phyloP scores from a whole-genome alignment of 1,140 invertebrate species.

The Formica selysi region DNA sequence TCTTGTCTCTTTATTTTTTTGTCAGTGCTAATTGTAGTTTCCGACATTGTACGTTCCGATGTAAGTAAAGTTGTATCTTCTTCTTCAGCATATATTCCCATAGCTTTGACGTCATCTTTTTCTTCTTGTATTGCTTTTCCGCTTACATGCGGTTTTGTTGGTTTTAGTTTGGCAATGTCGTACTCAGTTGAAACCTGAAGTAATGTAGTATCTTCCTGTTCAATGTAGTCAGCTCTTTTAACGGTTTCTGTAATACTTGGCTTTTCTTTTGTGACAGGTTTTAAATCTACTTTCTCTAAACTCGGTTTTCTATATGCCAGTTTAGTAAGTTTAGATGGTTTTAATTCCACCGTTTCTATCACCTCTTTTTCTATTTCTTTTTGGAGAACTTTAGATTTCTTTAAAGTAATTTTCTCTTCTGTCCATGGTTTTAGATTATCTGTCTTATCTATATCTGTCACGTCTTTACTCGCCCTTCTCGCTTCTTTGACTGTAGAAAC shows the following conservation, averaged over 20 bases:
- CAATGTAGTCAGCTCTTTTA: slow-evolving; percentile 60
- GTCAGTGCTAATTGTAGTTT: slow-evolving; percentile 27
- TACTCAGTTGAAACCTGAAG: slow-evolving; percentile 68
- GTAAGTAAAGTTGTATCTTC: slow-evolving; percentile 79
- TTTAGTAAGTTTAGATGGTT: slow-evolving; percentile 85
- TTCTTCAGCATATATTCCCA: slow-evolving; percentile 73
- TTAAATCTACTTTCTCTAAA: slow-evolving; percentile 83
- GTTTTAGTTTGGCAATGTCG: slow-evolving; percentile 86
- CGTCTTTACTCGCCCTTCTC: slow-evolving; percentile 59
- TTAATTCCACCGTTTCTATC: slow-evolving; percentile 83
- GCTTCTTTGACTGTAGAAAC: slow-evolving; percentile 56
- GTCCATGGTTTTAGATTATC: slow-evolving; percentile 86
- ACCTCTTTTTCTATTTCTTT: slow-evolving; percentile 84
- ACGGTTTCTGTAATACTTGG: slow-evolving; percentile 48
- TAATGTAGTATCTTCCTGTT: slow-evolving; percentile 74
- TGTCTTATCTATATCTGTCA: slow-evolving; percentile 77
- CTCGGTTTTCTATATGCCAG: slow-evolving; percentile 78
- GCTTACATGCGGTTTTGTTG: slow-evolving; percentile 80
- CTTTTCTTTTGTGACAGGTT: slow-evolving; percentile 80
- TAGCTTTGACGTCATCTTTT: slow-evolving; percentile 73
- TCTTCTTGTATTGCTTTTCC: slow-evolving; percentile 28
- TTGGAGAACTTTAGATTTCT: slow-evolving; percentile 78
- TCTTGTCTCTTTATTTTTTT: slow-evolving; percentile 34
- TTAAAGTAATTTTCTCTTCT: slow-evolving; percentile 85
- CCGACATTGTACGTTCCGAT: slow-evolving; percentile 3